Evolutionary conservation across 2,797 vertebrate genomes (phyloP).

Genomic region (Scleropages formosus): DNA sequence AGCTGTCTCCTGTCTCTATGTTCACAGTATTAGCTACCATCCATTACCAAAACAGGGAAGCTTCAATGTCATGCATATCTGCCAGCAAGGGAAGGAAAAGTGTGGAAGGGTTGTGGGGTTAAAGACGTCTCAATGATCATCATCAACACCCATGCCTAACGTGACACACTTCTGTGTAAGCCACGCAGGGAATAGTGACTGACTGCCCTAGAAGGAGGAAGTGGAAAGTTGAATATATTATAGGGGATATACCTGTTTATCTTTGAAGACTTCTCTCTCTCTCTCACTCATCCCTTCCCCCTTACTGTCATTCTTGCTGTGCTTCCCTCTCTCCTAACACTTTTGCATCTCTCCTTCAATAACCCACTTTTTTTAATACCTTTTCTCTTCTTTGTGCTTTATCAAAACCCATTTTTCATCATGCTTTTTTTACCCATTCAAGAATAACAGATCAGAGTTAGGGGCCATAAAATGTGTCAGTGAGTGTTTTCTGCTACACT

Average conservation of each 20-base stretch:
- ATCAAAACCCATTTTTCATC: too few relatives aligned
- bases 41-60: too few relatives aligned
- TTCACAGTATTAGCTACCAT: too few relatives aligned
- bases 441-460: neutral
- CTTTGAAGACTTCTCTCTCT: constrained; percentile 40
- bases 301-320: neutral
- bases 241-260: constrained; percentile 42
- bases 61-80: too few relatives aligned
- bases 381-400: neutral
- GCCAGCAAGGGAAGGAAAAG: too few relatives aligned
- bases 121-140: neutral
- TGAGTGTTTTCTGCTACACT: neutral
- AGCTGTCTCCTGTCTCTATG: too few relatives aligned
- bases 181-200: neutral
- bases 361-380: constrained; percentile 14
- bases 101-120: neutral
- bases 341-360: constrained; percentile 28
- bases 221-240: constrained; percentile 35
- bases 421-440: too few relatives aligned
- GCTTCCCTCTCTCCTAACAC: constrained; percentile 1
- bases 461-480: neutral
- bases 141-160: neutral
- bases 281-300: constrained; percentile 25
- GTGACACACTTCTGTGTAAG: neutral
- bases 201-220: constrained; percentile 22